Percentiles rank a stretch among this genome's conserved stretches.
Evolutionary conservation across 53 echinoderm and acorn worm species (phyloP).

Genomic region (Echinarachnius parma): DNA sequence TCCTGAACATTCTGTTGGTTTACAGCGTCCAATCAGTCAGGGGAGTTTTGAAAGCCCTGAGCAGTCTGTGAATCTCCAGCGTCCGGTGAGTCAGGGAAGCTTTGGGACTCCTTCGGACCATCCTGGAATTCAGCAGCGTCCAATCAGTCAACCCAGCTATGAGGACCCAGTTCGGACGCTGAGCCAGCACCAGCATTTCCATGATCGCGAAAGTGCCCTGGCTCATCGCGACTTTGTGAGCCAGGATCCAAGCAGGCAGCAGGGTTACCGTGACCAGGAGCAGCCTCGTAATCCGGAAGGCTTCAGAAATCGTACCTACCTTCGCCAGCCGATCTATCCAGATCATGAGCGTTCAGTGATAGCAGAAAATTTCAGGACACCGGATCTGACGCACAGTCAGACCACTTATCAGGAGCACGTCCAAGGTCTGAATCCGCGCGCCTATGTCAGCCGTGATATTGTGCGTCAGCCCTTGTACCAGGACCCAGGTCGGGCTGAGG

Average conservation of each 20-base stretch:
- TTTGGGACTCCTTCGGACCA: slow-evolving; percentile 8
- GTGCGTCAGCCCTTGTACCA: slow-evolving; percentile 13
- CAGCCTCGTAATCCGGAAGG: slow-evolving; percentile 6
- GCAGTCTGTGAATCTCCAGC: too few species aligned
- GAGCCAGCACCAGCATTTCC: slow-evolving; percentile 15
- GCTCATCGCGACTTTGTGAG: slow-evolving; percentile 20
- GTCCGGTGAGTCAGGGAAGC: too few species aligned
- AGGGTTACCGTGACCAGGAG: slow-evolving; percentile 25
- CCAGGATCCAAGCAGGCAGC: neutral
- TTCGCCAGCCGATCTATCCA: slow-evolving; percentile 14
- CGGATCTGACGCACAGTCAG: slow-evolving; percentile 3
- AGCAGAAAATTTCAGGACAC: slow-evolving; percentile 9
- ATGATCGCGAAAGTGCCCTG: neutral
- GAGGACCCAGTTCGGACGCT: slow-evolving; percentile 8
- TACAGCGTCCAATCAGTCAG: too few species aligned
- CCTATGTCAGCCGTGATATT: slow-evolving; percentile 18
- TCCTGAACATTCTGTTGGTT: too few species aligned
- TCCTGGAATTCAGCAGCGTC: slow-evolving; percentile 2
- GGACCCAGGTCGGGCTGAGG: slow-evolving; percentile 1
- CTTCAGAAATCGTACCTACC: slow-evolving; percentile 6
- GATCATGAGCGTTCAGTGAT: slow-evolving; percentile 8
- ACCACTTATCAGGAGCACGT: slow-evolving; percentile 1
- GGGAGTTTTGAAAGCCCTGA: too few species aligned
- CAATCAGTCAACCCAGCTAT: slow-evolving; percentile 6
- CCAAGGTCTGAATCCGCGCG: neutral